phyloP scores from a whole-genome alignment of 2,113 vertebrate genomes.

The Sciurus niger region DNA sequence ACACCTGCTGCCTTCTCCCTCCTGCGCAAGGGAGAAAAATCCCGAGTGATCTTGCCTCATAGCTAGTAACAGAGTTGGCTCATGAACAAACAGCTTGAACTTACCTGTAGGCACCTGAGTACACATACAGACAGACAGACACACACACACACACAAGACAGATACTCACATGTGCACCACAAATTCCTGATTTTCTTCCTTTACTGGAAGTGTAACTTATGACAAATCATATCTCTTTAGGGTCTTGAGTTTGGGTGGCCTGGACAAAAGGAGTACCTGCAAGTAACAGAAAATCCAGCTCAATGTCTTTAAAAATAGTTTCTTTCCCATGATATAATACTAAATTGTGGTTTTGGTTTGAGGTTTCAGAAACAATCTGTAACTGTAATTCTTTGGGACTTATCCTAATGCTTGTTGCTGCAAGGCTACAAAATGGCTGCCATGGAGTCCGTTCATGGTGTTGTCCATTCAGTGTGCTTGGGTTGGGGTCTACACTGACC shows the following conservation, averaged over 20 bases:
- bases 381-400: neutral
- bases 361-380: neutral
- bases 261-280: neutral
- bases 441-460: neutral
- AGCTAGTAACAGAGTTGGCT: conserved; percentile 39
- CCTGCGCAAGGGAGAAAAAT: neutral
- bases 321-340: neutral
- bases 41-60: neutral
- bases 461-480: neutral
- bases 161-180: too few relatives aligned
- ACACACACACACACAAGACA: neutral
- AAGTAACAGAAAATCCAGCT: neutral
- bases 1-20: conserved; percentile 58
- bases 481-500: neutral
- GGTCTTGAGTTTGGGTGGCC: neutral
- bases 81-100: conserved; percentile 56
- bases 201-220: neutral
- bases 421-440: neutral
- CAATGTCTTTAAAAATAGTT: neutral
- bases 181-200: neutral
- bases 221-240: neutral
- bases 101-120: conserved; percentile 32
- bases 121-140: neutral
- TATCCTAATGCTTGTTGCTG: neutral
- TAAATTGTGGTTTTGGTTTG: neutral